phyloP scores from a whole-genome alignment of 2,113 vertebrate genomes.

The Narcine bancroftii region DNA sequence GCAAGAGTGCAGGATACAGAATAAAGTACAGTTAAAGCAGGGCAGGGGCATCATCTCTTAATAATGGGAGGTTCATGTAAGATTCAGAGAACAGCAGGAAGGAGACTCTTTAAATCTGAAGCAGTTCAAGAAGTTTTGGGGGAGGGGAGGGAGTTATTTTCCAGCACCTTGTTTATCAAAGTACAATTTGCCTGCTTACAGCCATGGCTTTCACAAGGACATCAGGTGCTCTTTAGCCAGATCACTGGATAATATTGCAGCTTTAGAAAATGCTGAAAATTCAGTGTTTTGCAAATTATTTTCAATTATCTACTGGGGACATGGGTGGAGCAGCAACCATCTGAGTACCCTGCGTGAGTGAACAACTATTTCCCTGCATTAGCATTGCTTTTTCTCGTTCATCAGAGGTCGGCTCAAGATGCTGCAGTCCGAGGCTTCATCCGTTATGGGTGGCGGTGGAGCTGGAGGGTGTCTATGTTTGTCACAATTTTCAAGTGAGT shows the following conservation, averaged over 20 bases:
- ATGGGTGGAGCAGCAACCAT: not conserved
- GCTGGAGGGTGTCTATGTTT: slow-evolving; percentile 79
- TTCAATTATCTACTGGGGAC: not conserved
- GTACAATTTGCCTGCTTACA: not conserved
- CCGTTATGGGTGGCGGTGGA: slow-evolving; percentile 87
- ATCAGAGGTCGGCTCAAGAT: slow-evolving; percentile 72
- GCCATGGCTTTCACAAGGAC: not conserved
- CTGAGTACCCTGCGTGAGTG: not conserved
- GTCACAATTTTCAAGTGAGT: slow-evolving; percentile 83
- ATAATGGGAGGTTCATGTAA: too few relatives aligned
- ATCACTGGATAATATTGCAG: not conserved
- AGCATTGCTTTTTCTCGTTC: slow-evolving; percentile 36
- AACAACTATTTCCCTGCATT: not conserved
- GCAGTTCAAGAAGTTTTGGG: too few relatives aligned
- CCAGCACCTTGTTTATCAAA: too few relatives aligned
- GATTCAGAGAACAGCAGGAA: too few relatives aligned
- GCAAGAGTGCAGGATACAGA: too few relatives aligned
- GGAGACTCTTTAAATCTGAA: too few relatives aligned
- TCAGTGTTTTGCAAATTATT: not conserved
- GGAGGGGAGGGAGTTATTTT: too few relatives aligned
- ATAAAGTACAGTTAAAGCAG: too few relatives aligned
- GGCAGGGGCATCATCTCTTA: too few relatives aligned
- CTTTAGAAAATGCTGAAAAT: not conserved
- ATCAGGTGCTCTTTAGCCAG: too few relatives aligned
- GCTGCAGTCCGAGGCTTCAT: slow-evolving; percentile 77